Conservation (phyloP, 2,888 invertebrate species). For the Omphaloscelis lunosa region DNA sequence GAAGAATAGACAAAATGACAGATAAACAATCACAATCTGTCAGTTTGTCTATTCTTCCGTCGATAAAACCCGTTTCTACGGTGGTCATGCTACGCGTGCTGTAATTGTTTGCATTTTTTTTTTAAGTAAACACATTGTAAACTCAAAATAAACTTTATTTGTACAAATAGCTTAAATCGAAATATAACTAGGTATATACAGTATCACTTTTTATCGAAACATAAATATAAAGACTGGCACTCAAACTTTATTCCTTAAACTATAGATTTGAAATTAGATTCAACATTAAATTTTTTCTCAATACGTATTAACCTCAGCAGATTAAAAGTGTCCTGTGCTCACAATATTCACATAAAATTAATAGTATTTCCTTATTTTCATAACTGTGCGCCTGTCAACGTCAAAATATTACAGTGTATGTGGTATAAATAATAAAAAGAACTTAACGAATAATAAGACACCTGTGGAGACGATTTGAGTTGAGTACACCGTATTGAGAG, state of each 20-base stretch:
- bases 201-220: slow-evolving; percentile 51
- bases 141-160: slow-evolving; percentile 75
- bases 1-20: too few relatives aligned
- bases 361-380: background rate
- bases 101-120: background rate
- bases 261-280: background rate
- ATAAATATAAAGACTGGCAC: slow-evolving; percentile 17
- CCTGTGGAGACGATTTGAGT: too few relatives aligned
- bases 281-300: background rate
- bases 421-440: too few relatives aligned
- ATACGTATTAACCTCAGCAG: background rate
- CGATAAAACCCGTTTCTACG: too few relatives aligned
- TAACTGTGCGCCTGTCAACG: too few relatives aligned
- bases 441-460: too few relatives aligned
- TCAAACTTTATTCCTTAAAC: background rate
- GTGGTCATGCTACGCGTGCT: too few relatives aligned
- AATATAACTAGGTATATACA: slow-evolving; percentile 52
- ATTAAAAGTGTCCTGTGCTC: background rate
- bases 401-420: too few relatives aligned
- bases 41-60: too few relatives aligned
- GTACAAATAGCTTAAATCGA: slow-evolving; percentile 68
- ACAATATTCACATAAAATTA: background rate
- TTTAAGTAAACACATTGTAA: slow-evolving; percentile 2
- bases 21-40: too few relatives aligned
- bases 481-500: too few relatives aligned